Percentiles rank a stretch among this genome's conserved stretches.
Evolutionary conservation across 2,113 vertebrate genomes (phyloP).

Genomic region (Anseranas semipalmata): DNA sequence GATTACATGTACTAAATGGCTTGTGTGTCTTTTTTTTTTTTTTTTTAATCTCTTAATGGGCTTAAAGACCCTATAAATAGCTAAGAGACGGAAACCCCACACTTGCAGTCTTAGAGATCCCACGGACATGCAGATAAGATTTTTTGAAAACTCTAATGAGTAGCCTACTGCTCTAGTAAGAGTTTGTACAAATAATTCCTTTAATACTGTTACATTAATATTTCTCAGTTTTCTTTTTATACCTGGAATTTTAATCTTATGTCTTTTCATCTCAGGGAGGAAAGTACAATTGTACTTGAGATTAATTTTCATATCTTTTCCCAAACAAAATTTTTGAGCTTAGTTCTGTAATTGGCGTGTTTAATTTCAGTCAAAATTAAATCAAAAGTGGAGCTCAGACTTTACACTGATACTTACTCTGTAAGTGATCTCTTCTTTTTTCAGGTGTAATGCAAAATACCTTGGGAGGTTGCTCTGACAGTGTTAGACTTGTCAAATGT

Average conservation of each 20-base stretch:
- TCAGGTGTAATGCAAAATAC: neutral
- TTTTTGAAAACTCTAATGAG: neutral
- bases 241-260: neutral
- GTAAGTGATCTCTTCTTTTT: neutral
- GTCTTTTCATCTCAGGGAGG: neutral
- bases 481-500: neutral
- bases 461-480: neutral
- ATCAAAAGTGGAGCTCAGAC: neutral
- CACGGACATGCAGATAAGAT: neutral
- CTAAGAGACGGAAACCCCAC: neutral
- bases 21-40: neutral
- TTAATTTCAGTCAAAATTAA: neutral
- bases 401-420: neutral
- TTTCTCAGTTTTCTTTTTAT: neutral
- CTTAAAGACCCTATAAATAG: constrained; percentile 6
- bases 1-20: neutral
- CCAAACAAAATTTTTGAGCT: neutral
- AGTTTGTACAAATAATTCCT: neutral
- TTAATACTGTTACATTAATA: neutral
- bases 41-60: neutral
- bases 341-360: neutral
- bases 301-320: neutral
- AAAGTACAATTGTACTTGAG: neutral
- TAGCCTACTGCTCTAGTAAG: neutral
- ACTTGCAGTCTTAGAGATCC: neutral